Percentiles rank a stretch among this genome's conserved stretches.
Conservation (phyloP, 92 coral and sea anemone species). For the Zoanthus sociatus region DNA sequence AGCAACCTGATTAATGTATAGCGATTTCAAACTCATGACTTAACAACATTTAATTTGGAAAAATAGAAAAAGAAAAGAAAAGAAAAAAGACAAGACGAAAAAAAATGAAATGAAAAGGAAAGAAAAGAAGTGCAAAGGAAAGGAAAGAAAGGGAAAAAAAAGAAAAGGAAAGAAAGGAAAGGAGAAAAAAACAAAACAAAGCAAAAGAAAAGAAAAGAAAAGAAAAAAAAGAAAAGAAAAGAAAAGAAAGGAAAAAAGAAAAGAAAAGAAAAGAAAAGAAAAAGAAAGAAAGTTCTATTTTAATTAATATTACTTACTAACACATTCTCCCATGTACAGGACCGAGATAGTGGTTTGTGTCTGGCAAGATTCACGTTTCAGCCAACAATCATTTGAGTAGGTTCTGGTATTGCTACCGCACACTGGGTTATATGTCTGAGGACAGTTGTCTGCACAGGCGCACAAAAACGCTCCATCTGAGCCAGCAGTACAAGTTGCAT, state of each 20-base stretch:
- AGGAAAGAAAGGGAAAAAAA: too few species aligned
- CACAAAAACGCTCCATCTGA: constrained; percentile 67
- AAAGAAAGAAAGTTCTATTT: background rate
- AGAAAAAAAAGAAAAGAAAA: too few species aligned
- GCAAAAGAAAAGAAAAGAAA: too few species aligned
- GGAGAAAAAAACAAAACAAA: too few species aligned
- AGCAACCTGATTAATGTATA: too few species aligned
- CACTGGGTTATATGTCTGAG: constrained; percentile 58
- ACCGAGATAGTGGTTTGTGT: constrained; percentile 50
- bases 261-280: background rate
- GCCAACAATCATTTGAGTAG: constrained; percentile 76
- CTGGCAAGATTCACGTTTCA: constrained; percentile 78
- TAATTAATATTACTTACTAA: constrained; percentile 52
- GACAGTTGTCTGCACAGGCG: constrained; percentile 65
- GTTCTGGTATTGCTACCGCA: constrained; percentile 76
- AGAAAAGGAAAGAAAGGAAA: background rate
- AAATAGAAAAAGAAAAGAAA: too few species aligned
- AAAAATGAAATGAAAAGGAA: too few species aligned
- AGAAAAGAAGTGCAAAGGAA: background rate
- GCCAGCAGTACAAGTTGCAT: constrained; percentile 64
- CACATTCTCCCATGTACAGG: constrained; percentile 68
- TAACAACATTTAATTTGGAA: too few species aligned
- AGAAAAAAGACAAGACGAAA: too few species aligned
- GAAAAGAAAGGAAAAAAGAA: too few species aligned
- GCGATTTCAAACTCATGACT: too few species aligned